These are phyloP conservation scores for Netelia inedita DNA, from an alignment of 2,888 invertebrate genomes.

Conservation along the genomic window DNA sequence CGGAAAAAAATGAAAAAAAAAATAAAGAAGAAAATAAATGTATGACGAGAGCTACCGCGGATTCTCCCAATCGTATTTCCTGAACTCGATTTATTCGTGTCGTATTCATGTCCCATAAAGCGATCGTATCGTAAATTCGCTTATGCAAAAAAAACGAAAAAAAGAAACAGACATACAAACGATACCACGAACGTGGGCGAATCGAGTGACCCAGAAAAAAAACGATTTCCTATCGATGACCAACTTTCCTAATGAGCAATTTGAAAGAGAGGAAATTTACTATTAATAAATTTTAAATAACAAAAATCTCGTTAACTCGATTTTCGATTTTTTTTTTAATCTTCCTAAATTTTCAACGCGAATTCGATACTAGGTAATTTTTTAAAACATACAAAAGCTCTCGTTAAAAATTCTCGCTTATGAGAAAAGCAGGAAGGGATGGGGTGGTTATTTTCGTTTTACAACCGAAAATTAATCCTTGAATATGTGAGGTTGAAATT, in stretches of 20 bases:
- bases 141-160: constrained; percentile 32
- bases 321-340: no score
- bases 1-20: neutral
- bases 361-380: no score
- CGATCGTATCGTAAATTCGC: constrained; percentile 41
- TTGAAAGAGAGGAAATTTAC: neutral
- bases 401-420: no score
- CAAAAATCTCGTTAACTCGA: neutral
- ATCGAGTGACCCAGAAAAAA: constrained; percentile 6
- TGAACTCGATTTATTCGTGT: constrained; percentile 55
- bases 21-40: constrained; percentile 21
- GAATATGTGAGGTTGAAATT: neutral
- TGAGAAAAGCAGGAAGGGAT: no score
- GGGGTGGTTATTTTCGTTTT: neutral
- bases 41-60: constrained; percentile 36
- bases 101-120: constrained; percentile 27
- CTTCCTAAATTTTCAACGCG: no score
- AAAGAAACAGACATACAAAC: neutral
- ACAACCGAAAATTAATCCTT: neutral
- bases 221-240: constrained; percentile 29
- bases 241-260: neutral
- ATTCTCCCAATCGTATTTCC: constrained; percentile 40
- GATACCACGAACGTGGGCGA: constrained; percentile 13
- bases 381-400: no score
- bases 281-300: neutral